phyloP scores from a whole-genome alignment of 1,140 invertebrate species.

The Drosophila pandora region DNA sequence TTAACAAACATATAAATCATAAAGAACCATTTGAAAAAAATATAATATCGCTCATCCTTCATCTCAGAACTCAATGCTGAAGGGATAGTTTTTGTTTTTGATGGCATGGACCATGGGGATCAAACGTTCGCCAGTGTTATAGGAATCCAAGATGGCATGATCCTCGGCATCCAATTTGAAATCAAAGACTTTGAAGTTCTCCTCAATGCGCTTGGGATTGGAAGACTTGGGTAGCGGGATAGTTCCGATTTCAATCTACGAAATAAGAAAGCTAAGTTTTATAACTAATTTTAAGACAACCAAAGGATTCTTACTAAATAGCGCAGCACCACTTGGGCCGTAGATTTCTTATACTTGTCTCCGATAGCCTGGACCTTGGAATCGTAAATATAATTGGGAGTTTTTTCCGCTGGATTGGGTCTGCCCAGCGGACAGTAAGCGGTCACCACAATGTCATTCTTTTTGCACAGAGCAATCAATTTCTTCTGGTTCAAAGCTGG shows the following conservation, averaged over 20 bases:
- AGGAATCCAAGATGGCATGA: conserved; percentile 85
- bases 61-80: conserved; percentile 84
- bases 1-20: not conserved
- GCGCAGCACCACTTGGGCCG: conserved; percentile 88
- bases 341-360: conserved; percentile 88
- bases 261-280: not conserved
- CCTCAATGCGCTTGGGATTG: conserved; percentile 88
- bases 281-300: not conserved
- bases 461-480: conserved; percentile 88
- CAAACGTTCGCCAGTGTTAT: conserved; percentile 84
- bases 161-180: conserved; percentile 88
- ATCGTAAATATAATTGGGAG: conserved; percentile 88
- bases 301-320: conserved; percentile 85
- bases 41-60: not conserved
- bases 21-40: conserved; percentile 4
- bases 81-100: conserved; percentile 87
- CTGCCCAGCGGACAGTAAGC: conserved; percentile 92
- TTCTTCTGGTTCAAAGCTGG: conserved; percentile 90
- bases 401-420: conserved; percentile 89
- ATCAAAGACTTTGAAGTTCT: conserved; percentile 92
- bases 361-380: conserved; percentile 87
- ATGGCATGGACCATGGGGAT: conserved; percentile 80
- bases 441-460: conserved; percentile 88
- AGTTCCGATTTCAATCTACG: conserved; percentile 89
- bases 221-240: conserved; percentile 93